These are phyloP conservation scores for Masnerella sp. DNA, from an alignment of 2,888 invertebrate species.

Conservation along the genomic window DNA sequence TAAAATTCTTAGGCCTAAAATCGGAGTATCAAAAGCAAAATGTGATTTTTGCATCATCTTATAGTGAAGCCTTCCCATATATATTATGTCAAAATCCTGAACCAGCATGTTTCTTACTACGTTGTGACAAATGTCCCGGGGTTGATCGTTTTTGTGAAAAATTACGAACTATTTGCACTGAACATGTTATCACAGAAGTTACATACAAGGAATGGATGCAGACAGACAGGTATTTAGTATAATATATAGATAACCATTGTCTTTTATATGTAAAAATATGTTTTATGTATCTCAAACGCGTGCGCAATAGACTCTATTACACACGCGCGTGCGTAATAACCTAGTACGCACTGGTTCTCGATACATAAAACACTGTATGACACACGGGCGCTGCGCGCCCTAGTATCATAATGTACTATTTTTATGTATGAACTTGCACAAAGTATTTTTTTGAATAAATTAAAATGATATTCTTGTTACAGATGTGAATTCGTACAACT, in stretches of 20 bases:
- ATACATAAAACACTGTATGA: too few species aligned
- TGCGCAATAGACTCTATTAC: too few species aligned
- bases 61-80: slow-evolving; percentile 4
- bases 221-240: background rate
- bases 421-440: too few species aligned
- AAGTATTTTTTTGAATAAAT: too few species aligned
- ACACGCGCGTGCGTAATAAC: too few species aligned
- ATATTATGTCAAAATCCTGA: background rate
- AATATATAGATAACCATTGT: background rate
- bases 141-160: background rate
- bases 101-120: background rate
- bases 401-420: too few species aligned
- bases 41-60: background rate
- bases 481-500: background rate
- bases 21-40: slow-evolving; percentile 3
- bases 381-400: too few species aligned
- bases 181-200: background rate
- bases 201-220: background rate
- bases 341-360: too few species aligned
- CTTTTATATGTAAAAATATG: too few species aligned
- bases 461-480: slow-evolving; percentile 1
- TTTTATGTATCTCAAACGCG: too few species aligned
- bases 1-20: slow-evolving; percentile 22
- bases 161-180: background rate
- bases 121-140: slow-evolving; percentile 10